A percentile compares a stretch with the other conserved stretches of the same genome.
Conservation (phyloP, 1,140 invertebrate genomes). For the Bombus huntii region DNA sequence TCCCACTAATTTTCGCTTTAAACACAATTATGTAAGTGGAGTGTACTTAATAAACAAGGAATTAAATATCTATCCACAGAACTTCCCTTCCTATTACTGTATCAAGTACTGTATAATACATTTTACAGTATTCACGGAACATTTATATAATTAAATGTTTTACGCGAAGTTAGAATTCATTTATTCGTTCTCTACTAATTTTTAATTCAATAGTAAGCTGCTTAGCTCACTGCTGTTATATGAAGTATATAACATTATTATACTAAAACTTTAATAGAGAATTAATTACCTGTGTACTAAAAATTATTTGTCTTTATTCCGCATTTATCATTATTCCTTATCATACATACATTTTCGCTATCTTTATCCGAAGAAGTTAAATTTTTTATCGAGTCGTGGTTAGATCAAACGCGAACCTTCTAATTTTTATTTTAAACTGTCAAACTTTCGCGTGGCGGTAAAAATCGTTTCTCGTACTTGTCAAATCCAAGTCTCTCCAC, state of each 20-base stretch:
- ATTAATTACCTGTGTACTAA: background rate
- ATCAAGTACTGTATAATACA: background rate
- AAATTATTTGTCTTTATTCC: background rate
- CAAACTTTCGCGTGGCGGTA: constrained; percentile 23
- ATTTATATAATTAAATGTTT: background rate
- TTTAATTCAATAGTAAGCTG: background rate
- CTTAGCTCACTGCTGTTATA: background rate
- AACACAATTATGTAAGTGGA: background rate
- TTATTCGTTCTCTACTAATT: too few relatives aligned
- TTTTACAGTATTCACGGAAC: too few relatives aligned
- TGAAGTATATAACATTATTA: background rate
- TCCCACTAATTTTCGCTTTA: background rate
- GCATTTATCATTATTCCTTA: background rate
- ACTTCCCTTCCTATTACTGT: background rate
- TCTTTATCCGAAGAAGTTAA: background rate
- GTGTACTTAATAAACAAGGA: background rate
- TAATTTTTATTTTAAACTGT: constrained; percentile 7
- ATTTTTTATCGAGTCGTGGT: background rate
- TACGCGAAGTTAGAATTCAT: background rate
- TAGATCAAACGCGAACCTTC: background rate
- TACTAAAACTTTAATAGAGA: background rate
- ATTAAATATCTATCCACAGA: background rate
- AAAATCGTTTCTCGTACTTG: constrained; percentile 50
- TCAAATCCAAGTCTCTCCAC: constrained; percentile 53
- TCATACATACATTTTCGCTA: background rate